These are phyloP conservation scores for Odontamblyopus lacepedii DNA, from an alignment of 2,797 vertebrate genomes.

Conservation along the genomic window DNA sequence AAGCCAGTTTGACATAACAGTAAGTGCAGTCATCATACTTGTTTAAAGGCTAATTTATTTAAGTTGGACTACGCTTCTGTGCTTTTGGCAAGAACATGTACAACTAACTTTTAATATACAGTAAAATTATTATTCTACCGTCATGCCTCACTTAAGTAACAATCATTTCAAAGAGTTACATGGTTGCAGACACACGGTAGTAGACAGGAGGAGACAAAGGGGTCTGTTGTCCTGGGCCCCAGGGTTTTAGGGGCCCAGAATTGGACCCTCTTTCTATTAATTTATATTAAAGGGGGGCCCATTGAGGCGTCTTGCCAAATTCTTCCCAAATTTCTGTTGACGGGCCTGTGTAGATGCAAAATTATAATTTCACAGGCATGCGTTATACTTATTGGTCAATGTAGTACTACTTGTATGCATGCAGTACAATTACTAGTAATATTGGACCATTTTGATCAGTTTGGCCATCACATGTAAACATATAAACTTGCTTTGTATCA, in stretches of 20 bases:
- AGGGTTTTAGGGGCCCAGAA: no score
- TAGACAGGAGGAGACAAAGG: no score
- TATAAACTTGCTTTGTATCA: neutral
- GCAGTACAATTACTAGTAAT: no score
- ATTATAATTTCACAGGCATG: no score
- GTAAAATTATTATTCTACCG: neutral
- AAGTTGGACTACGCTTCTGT: conserved; percentile 5
- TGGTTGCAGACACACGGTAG: neutral
- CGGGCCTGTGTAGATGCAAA: no score
- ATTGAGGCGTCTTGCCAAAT: no score
- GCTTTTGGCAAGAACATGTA: conserved; percentile 21
- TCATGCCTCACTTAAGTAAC: neutral
- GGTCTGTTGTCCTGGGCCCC: no score
- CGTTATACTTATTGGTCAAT: no score
- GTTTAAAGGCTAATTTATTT: conserved; percentile 28
- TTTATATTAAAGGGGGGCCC: no score
- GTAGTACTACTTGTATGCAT: no score
- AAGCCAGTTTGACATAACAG: conserved; percentile 44
- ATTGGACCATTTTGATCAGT: neutral
- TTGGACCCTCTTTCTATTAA: no score
- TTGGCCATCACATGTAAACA: neutral
- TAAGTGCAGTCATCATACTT: conserved; percentile 34
- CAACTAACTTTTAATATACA: neutral
- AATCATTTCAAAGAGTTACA: neutral
- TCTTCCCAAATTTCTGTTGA: no score